Percentiles rank a stretch among this genome's conserved stretches.
Evolutionary conservation across 2,888 invertebrate species (phyloP).

Genomic region (Biston stratarius): DNA sequence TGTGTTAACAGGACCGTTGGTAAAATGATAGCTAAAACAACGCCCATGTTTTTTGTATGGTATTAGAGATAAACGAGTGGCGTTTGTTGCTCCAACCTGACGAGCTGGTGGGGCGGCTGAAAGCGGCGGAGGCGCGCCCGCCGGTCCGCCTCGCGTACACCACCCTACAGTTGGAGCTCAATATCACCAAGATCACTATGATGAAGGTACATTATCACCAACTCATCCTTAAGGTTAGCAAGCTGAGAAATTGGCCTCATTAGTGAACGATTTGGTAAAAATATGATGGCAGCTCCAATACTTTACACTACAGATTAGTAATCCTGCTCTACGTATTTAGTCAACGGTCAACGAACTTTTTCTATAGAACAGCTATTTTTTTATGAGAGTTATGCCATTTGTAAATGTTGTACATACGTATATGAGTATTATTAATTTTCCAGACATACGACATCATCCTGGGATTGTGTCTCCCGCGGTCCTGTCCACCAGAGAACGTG

Average conservation of each 20-base stretch:
- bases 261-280: no score
- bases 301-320: background rate
- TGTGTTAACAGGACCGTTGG: no score
- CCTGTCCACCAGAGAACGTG: constrained; percentile 76
- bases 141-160: constrained; percentile 69
- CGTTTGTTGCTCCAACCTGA: constrained; percentile 59
- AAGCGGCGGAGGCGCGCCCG: constrained; percentile 62
- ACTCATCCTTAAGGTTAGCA: no score
- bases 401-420: background rate
- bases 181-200: constrained; percentile 73
- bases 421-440: constrained; percentile 41
- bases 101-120: constrained; percentile 54
- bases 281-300: background rate
- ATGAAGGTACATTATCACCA: constrained; percentile 57
- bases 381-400: background rate
- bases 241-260: no score
- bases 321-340: no score
- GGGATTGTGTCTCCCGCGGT: constrained; percentile 81
- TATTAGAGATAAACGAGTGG: constrained; percentile 62
- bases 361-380: no score
- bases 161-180: constrained; percentile 64
- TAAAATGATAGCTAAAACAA: background rate
- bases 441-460: constrained; percentile 72
- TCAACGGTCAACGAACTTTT: no score
- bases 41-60: background rate